Base-by-base conservation (phyloP, 2,888 invertebrate genomes). In the Podabrus alpinus region DNA sequence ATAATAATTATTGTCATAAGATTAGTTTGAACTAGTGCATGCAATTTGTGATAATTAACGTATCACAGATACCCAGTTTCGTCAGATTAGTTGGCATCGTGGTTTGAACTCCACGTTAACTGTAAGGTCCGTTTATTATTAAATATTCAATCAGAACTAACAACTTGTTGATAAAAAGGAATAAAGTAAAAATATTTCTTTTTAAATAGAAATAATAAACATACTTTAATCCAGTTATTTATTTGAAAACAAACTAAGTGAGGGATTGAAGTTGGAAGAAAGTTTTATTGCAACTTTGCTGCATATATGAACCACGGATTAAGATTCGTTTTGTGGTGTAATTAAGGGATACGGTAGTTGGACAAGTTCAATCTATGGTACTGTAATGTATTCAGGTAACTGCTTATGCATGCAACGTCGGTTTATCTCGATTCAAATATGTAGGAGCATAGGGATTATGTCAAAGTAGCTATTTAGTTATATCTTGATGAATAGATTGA, bases 341-440 rank as follows among this genome's bases (percentile, higher is more conserved):
- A 13, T 64, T 19, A 19, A 61, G 17, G 61, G 62, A 64, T 64
- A 17, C 13, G 16, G 15, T 64, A 64, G 62, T 64, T 64, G 62
- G 62, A 64, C 62, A 64, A 64, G 62, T 64, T 64, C 19, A 64
- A 64, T 64, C 62, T 64, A 64, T 21, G 13, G 19, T 21, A 64
- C 19, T 64, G 21, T 64, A 64, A 64, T 19, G 17, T 64, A 64
- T 64, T 64, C 62, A 64, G 62, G 62, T 64, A 64, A 19, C 62
- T 64, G 62, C 17, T 64, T 64, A 64, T 64, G 62, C 62, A 64
- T 64, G 62, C 62, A 19, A 19, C 62, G 19, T 2, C 9, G 62
- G 62, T 64, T 64, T 17, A 19, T 64, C 62, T 15, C 21, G n/a
- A 64, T 64, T 64, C 62, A 64, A 64, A 64, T 64, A 64, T 64